Evolutionary conservation across 2,113 vertebrate species (phyloP), one percentile per base, ranked within the genome.

Genomic region (Rhipidura dahli): DNA sequence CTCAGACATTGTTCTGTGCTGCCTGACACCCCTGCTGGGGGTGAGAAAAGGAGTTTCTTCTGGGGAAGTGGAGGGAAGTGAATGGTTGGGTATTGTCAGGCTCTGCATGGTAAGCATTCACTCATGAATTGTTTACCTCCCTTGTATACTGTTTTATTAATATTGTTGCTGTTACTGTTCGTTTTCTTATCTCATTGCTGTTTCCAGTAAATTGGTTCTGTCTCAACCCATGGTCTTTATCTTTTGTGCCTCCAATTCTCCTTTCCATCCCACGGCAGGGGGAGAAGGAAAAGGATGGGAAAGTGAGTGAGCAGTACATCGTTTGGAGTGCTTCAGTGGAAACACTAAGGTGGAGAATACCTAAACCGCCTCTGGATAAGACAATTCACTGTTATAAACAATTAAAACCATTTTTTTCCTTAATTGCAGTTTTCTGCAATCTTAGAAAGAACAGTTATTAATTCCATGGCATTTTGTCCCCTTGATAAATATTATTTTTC

Each of bases 61-160:
- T 33, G 13, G 18, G 11, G 1, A 0, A 11, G 8, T 7, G 37
- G 6, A 0, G 0, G 26, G 31, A 65, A 44, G 22, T 8, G 31
- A 71, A 30, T 1, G 0, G 11, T 30, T 5, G 4, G 30, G 6
- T 15, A 11, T 3, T 72, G n/a, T 23, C 0, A 0, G 18, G 15
- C 12, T 44, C 13, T 6, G 3, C 1, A 0, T 28, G 59, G 37
- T 65, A 19, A 51, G 8, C 7, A 13, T 12, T 59, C 1, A 1
- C 45, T 39, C 15, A 19, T 6, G 19, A 59, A 45, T 75, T 19
- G 5, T 73, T 81, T 53, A 9, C 23, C 28, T 45, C 51, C 20
- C 28, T 59, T n/a, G 28, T 21, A 18, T 6, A 60, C 2, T 9
- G 10, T n/a, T 33, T 59, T 39, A 39, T 30, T 53, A 45, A 18